Evolutionary conservation across 2,113 vertebrate genomes (phyloP).

Genomic region (Pteruthius melanotis): DNA sequence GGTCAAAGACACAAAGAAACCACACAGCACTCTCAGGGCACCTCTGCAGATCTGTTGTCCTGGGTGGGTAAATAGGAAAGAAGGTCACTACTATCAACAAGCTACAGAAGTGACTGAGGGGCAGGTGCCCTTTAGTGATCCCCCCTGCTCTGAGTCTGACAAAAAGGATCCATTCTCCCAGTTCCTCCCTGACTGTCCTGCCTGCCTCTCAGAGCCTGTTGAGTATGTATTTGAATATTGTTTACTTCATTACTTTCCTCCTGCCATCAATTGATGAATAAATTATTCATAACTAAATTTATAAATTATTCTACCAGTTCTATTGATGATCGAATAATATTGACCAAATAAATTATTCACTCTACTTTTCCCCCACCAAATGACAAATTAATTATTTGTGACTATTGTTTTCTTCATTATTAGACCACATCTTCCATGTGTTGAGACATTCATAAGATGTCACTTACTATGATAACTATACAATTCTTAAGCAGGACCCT

Average conservation of each 20-base stretch:
- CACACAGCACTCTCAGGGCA: fast-evolving
- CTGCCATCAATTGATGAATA: constrained; percentile 11
- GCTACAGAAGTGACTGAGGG: neutral
- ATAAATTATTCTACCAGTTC: constrained; percentile 55
- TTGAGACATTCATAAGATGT: neutral
- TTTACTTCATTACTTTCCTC: constrained; percentile 50
- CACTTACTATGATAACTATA: neutral
- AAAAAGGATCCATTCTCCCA: neutral
- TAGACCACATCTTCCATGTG: neutral
- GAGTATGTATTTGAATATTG: neutral
- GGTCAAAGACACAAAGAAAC: neutral
- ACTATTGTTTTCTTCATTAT: neutral
- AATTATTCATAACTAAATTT: constrained; percentile 56
- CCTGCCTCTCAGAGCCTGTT: neutral
- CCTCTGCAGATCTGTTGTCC: neutral
- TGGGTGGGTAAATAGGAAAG: neutral
- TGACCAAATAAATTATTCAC: constrained; percentile 55
- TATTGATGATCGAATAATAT: constrained; percentile 52
- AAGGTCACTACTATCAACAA: neutral
- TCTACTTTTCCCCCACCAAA: neutral
- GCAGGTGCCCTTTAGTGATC: neutral
- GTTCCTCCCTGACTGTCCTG: neutral
- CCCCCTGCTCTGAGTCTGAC: fast-evolving
- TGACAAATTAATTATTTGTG: constrained; percentile 57
- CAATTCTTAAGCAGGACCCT: neutral